phyloP scores from a whole-genome alignment of 2,888 invertebrate species.

The Ectropis crepuscularia region DNA sequence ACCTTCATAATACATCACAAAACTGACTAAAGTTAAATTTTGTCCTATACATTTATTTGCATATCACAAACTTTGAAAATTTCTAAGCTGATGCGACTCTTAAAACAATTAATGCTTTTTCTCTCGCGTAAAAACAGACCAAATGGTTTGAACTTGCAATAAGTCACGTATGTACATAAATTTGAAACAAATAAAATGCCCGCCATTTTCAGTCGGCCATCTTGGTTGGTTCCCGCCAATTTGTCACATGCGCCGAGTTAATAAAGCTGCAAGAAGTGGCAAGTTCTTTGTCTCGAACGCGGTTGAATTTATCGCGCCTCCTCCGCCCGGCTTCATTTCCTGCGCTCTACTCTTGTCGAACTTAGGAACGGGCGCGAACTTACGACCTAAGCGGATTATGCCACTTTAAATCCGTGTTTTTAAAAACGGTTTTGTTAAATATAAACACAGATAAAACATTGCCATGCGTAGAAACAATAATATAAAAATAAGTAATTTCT shows the following conservation, averaged over 20 bases:
- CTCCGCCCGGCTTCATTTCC: constrained; percentile 80
- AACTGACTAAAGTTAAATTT: no score
- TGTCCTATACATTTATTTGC: no score
- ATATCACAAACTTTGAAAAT: no score
- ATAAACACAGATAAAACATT: not conserved
- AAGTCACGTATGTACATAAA: not conserved
- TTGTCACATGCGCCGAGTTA: constrained; percentile 69
- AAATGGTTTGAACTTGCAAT: no score
- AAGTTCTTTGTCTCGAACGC: constrained; percentile 70
- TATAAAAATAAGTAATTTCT: not conserved
- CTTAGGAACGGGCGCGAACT: constrained; percentile 50
- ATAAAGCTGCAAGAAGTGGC: constrained; percentile 76
- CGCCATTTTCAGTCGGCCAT: constrained; percentile 48
- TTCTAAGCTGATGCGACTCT: no score
- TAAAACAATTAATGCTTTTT: no score
- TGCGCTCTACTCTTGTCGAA: constrained; percentile 79
- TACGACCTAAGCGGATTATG: constrained; percentile 39
- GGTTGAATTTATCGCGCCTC: constrained; percentile 69
- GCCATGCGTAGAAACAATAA: not conserved
- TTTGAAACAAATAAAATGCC: constrained; percentile 6
- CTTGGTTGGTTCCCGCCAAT: constrained; percentile 56
- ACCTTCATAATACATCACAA: no score
- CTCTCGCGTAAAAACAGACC: no score
- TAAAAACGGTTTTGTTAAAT: not conserved
- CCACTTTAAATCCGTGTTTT: constrained; percentile 17